Base-by-base conservation (phyloP, 2,797 vertebrate genomes). In the Eidolon dupreanum region DNA sequence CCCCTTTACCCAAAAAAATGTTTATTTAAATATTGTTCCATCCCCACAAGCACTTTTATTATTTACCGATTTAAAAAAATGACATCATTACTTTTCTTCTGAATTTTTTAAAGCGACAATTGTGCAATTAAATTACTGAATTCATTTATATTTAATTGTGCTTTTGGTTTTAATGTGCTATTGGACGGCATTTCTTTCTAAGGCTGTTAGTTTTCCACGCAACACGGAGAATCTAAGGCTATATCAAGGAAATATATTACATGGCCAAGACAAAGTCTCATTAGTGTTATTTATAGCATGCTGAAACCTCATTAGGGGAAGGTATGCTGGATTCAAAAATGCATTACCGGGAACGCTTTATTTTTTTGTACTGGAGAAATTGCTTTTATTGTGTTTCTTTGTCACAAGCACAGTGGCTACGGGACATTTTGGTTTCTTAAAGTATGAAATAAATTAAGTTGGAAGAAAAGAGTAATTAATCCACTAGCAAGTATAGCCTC, bases 271-370 rank as follows among this genome's bases (percentile, higher is more conserved):
- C 98, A 98, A 98, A 98, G 98, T 98, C 99, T 99, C 99, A 99
- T 99, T 99, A 99, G 98, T 98, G 99, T 99, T 99, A 99, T 99
- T 99, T 99, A 99, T 99, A 99, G 98, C 97, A 98, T 98, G 98
- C 99, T 98, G 99, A 99, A 99, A 99, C 99, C 99, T 99, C 99
- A 99, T 99, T 99, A 99, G 98, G 97, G 98, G 97, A 97, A 98
- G 99, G 99, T 99, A 99, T 99, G 98, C 99, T 99, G 98, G 98
- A 98, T 99, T 98, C 98, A 98, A 98, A 99, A 99, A 99, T 99
- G 98, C 98, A 99, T 99, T 99, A 99, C 99, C 98, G 97, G 98
- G 98, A 99, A 99, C 97, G 97, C 96, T 98, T 99, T 98, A 98
- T 99, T 98, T 98, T 99, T 99, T 98, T 98, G 94, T 92, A 96